Base-by-base conservation (phyloP, 2,888 invertebrate species). In the Dasypogon diadema region DNA sequence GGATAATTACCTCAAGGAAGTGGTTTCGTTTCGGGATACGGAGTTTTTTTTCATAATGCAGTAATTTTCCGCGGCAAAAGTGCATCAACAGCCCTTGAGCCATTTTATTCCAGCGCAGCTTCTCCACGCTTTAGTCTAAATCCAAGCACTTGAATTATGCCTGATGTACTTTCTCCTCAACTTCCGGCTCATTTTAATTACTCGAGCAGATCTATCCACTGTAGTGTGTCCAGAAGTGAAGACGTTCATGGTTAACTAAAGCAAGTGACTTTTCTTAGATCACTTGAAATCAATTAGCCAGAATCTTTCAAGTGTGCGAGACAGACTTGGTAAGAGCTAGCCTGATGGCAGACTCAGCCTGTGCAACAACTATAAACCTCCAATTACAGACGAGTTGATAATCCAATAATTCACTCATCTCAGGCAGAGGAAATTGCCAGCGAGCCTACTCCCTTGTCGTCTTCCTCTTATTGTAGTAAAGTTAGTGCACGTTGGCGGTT, bases 251-350 rank as follows among this genome's bases (percentile, higher is more conserved):
- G 46, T 12, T 30, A 21, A 18, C 37, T 30, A n/a, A 18, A 37
- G 21, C 37, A n/a, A 42, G 6, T 3, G 10, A 34, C 37, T 60
- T 60, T 60, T 18, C 37, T n/a, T 34, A n/a, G 42, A 10, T 60
- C 60, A 60, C 60, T 60, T 60, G 60, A 60, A 37, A 60, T 37
- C 60, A 60, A 34, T 60, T 60, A 60, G 56, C n/a, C 26, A n/a
- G 60, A 60, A 37, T 60, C 10, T 18, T 51, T 37, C 37, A 60
- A 60, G 60, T 34, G 60, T n/a, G 26, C 26, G 14, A 14, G 26
- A n/a, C 60, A 34, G 58, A 14, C 34, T 42, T 42, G 10, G 10
- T 6, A 42, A 42, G 12, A 42, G 2, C 42, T 12, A 42, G n/a
- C 42, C 8, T 12, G 42, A 12, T 42, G 3, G 30, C 8, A 30